Percentiles rank a stretch among this genome's conserved stretches.
Conservation (phyloP, 2,888 invertebrate genomes). For the Teinopalpus imperialis region DNA sequence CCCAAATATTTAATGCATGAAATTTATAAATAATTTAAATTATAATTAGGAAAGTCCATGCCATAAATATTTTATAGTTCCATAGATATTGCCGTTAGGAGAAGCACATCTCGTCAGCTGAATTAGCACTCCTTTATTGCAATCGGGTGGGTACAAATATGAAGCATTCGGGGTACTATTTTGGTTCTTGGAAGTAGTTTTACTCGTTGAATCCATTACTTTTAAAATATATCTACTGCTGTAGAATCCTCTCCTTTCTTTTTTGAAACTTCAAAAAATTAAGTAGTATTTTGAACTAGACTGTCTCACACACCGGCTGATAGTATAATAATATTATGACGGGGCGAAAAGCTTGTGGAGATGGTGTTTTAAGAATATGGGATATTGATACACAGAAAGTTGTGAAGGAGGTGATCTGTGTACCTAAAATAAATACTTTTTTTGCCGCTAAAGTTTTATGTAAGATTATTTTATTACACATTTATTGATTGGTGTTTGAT, state of each 20-base stretch:
- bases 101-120: too few relatives aligned
- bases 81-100: too few relatives aligned
- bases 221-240: background rate
- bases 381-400: conserved; percentile 84
- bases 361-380: conserved; percentile 93
- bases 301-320: conserved; percentile 52
- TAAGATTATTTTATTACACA: conserved; percentile 43
- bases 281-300: conserved; percentile 27
- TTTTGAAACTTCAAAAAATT: too few relatives aligned
- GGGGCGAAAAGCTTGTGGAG: conserved; percentile 83
- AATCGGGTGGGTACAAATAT: too few relatives aligned
- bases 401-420: conserved; percentile 84
- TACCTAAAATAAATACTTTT: conserved; percentile 91
- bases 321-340: conserved; percentile 58
- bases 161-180: conserved; percentile 45
- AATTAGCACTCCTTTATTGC: conserved; percentile 63
- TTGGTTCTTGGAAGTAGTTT: conserved; percentile 47
- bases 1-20: too few relatives aligned
- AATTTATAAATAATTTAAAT: too few relatives aligned
- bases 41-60: too few relatives aligned
- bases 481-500: too few relatives aligned
- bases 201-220: conserved; percentile 62
- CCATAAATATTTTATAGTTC: too few relatives aligned
- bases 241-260: too few relatives aligned
- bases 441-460: conserved; percentile 86